These are phyloP conservation scores for Takifugu ocellatus DNA, from an alignment of 2,797 vertebrate genomes.

Conservation along the genomic window DNA sequence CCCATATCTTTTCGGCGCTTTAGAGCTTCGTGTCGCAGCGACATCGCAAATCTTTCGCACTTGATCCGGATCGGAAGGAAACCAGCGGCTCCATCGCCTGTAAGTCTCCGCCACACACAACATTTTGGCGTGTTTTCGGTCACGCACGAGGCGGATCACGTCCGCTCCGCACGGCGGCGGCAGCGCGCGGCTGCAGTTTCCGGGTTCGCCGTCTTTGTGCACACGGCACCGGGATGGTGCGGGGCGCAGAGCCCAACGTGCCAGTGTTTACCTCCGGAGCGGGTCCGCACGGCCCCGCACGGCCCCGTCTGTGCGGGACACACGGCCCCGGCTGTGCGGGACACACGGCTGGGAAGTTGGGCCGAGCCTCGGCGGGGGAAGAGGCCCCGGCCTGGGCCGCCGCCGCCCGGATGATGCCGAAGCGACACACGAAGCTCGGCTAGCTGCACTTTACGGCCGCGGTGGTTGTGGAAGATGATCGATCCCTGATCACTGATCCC, in stretches of 20 bases:
- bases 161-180: constrained; percentile 19
- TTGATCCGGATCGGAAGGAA: not conserved
- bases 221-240: constrained; percentile 64
- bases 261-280: constrained; percentile 58
- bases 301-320: not conserved
- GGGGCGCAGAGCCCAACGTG: constrained; percentile 67
- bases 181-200: constrained; percentile 34
- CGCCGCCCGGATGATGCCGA: constrained; percentile 4
- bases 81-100: accelerated
- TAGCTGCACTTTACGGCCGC: not conserved
- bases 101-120: constrained; percentile 8
- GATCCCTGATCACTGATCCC: too few species aligned
- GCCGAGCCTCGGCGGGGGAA: not conserved
- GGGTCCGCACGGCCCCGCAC: not conserved
- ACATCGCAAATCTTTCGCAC: not conserved
- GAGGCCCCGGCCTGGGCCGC: constrained; percentile 32
- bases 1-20: not conserved
- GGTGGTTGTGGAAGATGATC: too few species aligned
- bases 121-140: too few species aligned
- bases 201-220: constrained; percentile 59
- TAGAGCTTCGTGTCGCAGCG: not conserved
- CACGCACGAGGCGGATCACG: not conserved
- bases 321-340: not conserved
- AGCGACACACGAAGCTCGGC: not conserved
- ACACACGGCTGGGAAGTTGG: accelerated